Evolutionary conservation across 1,140 invertebrate genomes (phyloP), one percentile per base, ranked within the genome.

Genomic region (Drepana arcuata): DNA sequence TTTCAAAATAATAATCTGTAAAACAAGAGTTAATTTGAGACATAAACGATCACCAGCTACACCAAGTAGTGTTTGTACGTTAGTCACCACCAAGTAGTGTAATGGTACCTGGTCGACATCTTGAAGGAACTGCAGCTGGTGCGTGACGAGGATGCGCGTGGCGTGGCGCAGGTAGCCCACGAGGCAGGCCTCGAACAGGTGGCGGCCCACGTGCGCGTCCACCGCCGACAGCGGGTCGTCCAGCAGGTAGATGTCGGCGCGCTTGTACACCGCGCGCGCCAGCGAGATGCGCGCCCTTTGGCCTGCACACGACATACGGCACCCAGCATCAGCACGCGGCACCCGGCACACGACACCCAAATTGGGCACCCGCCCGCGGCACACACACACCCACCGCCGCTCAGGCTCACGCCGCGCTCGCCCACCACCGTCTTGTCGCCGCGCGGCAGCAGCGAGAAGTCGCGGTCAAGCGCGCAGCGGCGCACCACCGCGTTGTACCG

Each of bases 351-450:
- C n/a, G n/a, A n/a, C n/a, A n/a, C n/a, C n/a, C n/a, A n/a, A n/a
- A n/a, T n/a, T n/a, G n/a, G n/a, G n/a, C n/a, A n/a, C n/a, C n/a
- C n/a, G n/a, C n/a, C n/a, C n/a, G n/a, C n/a, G n/a, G n/a, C n/a
- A n/a, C n/a, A n/a, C n/a, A n/a, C n/a, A 32, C 5, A 34, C 39
- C 41, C 43, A 84, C 82, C 95, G 37, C 95, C 96, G 71, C 93
- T 95, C 9, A 94, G 80, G 48, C 86, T 90, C 11, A 95, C 89
- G 18, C 96, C 96, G 36, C 93, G 84, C 43, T 92, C 89, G 1
- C 96, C 96, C 7, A 98, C 93, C 24, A 96, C 84, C 0, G 95
- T 98, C 53, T 89, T 88, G 64, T 98, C 96, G 6, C 92, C 92
- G 54, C 91, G 86, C 5, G 90, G 89, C 28, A 93, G 83, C n/a